Evolutionary conservation across 2,888 invertebrate species (phyloP), one percentile per base, ranked within the genome.

Genomic region (Beris chalybata): DNA sequence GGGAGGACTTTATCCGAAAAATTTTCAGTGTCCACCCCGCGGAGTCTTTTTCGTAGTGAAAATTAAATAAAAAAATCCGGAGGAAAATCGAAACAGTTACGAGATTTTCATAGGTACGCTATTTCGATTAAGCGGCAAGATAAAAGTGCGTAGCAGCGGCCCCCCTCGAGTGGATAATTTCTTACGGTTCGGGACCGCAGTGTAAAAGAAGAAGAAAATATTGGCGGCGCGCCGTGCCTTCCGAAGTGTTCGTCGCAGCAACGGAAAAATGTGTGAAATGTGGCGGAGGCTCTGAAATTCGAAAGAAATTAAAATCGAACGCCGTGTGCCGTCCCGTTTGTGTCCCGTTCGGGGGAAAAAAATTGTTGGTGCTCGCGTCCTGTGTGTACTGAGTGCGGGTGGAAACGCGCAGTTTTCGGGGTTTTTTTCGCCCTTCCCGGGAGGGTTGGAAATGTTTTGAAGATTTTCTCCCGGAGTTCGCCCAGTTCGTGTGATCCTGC

Each of bases 1-100:
- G 61, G 61, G 61, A 61, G 61, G 61, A 61, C 58, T 61, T 61
- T 61, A 50, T 50, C 61, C 61, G 61, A 61, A 61, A 38, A 61
- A 61, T 61, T 52, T 59, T 59, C 58, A 38, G 30, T 45, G 45
- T 45, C 61, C 61, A 31, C 61, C 22, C 61, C 47, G 45, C 30
- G 50, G 52, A 22, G 38, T 30, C 3, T 22, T 44, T 52, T 52
- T 52, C 30, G 44, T 61, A 50, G 45, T 56, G 56, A 56, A 61
- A 61, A 61, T 29, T n/a, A 31, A n/a, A 13, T 13, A 31, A 31
- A 13, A 47, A 59, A 59, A 38, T 7, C 38, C 38, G 38, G 9
- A 38, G 9, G 1, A 38, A 38, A 38, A 38, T 38, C 38, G 7
- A 38, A 38, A 38, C 38, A 38, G 9, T 3, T 22, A 22, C 22